Base-by-base conservation (phyloP, 2,113 vertebrate genomes). In the Pangasianodon gigas region DNA sequence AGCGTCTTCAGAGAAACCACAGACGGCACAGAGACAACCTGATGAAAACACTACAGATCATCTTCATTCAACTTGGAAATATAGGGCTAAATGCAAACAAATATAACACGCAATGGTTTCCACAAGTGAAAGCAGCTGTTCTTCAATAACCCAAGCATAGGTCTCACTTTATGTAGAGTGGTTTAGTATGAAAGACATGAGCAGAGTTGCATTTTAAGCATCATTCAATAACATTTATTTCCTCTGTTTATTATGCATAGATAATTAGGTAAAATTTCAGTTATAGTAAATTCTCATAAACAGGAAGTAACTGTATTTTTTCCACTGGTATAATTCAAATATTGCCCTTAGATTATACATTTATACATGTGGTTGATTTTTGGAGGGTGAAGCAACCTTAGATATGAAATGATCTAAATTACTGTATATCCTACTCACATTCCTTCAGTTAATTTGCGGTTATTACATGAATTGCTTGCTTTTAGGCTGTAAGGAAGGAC, bases 1-100 rank as follows among this genome's bases (percentile, higher is more conserved):
- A 86, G 56, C 71, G 67, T 91, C n/a, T 77, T 87, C 60, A 88
- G 89, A 87, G 85, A 86, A 90, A 89, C 90, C 90, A 87, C 88
- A 82, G 60, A 58, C 52, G 32, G 80, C 75, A 87, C 44, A 84
- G 87, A 89, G 87, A 69, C 51, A 37, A 88, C 86, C 82, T 90
- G 89, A 88, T 29, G 48, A 77, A 85, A 65, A 86, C 44, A 87
- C 32, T 85, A 82, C 54, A 62, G 79, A 46, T 58, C 74, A 46
- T 75, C 84, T 80, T 85, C 46, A 83, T 87, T 89, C 71, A 74
- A 19, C 41, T 82, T n/a, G 89, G 44, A 46, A 92, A 87, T 87
- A 21, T 65, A 18, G 67, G 16, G 46, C 85, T 74, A 37, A 84
- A 85, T 51, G 51, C 79, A 89, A 90, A 87, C 80, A 89, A 89